phyloP scores from a whole-genome alignment of 2,888 invertebrate species.

The Drosophila maculinotata region DNA sequence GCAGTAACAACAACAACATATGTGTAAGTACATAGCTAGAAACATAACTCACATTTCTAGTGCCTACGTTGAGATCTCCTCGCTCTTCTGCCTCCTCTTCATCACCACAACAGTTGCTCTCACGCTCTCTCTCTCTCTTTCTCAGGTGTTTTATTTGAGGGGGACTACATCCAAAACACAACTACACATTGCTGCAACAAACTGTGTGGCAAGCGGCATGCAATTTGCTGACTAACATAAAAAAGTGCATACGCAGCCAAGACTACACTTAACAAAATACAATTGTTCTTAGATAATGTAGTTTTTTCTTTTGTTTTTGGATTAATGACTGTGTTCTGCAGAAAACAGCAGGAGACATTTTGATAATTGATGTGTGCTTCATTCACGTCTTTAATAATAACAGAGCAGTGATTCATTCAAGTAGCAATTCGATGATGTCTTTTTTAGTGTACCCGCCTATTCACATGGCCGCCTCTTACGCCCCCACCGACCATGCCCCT shows the following conservation, averaged over 20 bases:
- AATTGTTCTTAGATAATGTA: not conserved
- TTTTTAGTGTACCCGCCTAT: not conserved
- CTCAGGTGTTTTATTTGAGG: constrained; percentile 5
- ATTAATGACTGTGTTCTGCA: no score
- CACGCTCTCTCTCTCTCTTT: not conserved
- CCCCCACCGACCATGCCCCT: constrained; percentile 6
- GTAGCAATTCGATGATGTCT: no score
- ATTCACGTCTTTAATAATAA: no score
- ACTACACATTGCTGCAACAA: constrained; percentile 38
- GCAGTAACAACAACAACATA: not conserved
- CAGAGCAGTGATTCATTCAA: no score
- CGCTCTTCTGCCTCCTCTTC: constrained; percentile 1
- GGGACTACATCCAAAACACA: constrained; percentile 11
- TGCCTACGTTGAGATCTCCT: not conserved
- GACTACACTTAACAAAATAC: not conserved
- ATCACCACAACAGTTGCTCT: no score
- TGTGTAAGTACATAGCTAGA: not conserved
- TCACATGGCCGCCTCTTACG: not conserved
- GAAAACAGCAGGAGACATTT: no score
- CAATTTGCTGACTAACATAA: constrained; percentile 65
- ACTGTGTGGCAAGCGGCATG: constrained; percentile 64
- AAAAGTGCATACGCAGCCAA: constrained; percentile 55
- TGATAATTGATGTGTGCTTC: no score
- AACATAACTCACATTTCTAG: constrained; percentile 38
- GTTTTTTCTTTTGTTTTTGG: no score